Evolutionary conservation across 2,113 vertebrate species (phyloP).

Genomic region (Zootoca vivipara): DNA sequence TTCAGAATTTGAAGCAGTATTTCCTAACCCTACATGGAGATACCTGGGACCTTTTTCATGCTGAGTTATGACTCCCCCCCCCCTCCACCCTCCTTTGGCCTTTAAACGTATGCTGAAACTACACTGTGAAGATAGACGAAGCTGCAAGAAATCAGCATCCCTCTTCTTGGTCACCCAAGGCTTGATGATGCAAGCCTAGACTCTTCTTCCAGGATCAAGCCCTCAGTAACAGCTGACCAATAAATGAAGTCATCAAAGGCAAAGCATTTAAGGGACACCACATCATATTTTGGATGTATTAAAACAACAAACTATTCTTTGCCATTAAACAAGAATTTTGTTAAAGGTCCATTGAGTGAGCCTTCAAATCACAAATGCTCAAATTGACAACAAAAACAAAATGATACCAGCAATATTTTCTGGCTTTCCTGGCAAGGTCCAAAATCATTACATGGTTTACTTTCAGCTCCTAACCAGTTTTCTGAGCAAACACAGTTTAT

Average conservation of each 20-base stretch:
- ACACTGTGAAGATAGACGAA: background rate
- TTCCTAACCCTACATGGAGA: too few relatives aligned
- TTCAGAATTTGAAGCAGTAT: too few relatives aligned
- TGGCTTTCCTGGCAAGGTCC: background rate
- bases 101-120: background rate
- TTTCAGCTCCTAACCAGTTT: background rate
- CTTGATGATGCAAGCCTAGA: background rate
- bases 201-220: background rate
- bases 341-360: background rate
- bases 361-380: background rate
- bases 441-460: background rate
- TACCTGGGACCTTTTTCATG: too few relatives aligned
- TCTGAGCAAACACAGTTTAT: background rate
- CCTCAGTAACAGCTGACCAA: background rate
- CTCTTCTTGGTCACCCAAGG: background rate
- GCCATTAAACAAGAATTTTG: background rate
- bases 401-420: background rate
- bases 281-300: background rate
- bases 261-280: background rate
- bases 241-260: background rate
- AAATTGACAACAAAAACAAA: background rate
- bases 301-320: background rate
- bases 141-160: background rate
- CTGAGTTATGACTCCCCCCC: too few relatives aligned
- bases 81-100: too few relatives aligned